Conservation (phyloP, 35 echinoderm and acorn worm species). For the Chiridota heheva region DNA sequence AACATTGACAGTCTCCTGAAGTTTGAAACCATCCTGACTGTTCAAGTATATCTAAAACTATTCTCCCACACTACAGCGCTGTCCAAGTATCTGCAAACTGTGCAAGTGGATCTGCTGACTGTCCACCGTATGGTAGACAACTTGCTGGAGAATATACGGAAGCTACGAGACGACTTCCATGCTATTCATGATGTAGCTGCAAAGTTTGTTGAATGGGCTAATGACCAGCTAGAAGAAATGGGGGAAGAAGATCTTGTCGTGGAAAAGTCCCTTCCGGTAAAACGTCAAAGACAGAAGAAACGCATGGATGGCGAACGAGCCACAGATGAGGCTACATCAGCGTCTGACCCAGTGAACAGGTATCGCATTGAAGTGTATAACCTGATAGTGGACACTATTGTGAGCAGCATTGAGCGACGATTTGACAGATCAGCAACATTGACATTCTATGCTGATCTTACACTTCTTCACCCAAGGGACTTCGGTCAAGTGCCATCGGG, state of each 20-base stretch:
- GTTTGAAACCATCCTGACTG: too few relatives aligned
- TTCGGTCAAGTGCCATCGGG: slow-evolving; percentile 14
- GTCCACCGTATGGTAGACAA: too few relatives aligned
- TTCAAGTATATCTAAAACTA: too few relatives aligned
- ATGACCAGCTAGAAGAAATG: slow-evolving; percentile 23
- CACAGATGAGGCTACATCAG: slow-evolving; percentile 22
- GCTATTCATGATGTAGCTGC: slow-evolving; percentile 7
- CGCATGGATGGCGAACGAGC: slow-evolving; percentile 17
- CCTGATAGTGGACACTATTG: slow-evolving; percentile 26
- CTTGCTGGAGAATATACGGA: too few relatives aligned
- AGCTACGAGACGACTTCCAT: too few relatives aligned
- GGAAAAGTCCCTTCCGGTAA: slow-evolving; percentile 24
- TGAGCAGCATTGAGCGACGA: not conserved
- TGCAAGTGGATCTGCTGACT: too few relatives aligned
- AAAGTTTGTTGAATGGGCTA: slow-evolving; percentile 24
- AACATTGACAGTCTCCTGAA: too few relatives aligned
- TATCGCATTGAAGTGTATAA: slow-evolving; percentile 27
- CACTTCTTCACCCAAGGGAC: slow-evolving; percentile 12
- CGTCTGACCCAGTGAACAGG: slow-evolving; percentile 25
- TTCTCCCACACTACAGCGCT: too few relatives aligned
- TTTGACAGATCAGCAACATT: slow-evolving; percentile 26
- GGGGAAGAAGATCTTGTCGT: not conserved
- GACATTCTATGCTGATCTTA: slow-evolving; percentile 14
- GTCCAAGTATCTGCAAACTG: too few relatives aligned
- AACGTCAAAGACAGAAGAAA: not conserved